Base-by-base conservation (phyloP, 2,888 invertebrate genomes). In the Athalia rosae region DNA sequence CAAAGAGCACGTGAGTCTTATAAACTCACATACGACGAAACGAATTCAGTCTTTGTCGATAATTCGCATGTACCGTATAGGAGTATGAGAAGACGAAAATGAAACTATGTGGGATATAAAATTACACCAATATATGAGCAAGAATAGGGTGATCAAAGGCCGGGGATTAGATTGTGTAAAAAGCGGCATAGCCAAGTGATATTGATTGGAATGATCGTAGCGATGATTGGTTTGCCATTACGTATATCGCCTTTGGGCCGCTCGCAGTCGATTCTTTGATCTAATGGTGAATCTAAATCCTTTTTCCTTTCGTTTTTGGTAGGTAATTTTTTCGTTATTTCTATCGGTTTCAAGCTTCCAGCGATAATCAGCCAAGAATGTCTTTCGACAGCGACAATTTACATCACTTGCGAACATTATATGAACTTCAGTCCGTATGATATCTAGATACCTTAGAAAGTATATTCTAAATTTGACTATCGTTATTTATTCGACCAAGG, bases 121-220 rank as follows among this genome's bases (percentile, higher is more conserved):
- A 15, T 48, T 8, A 66, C 9, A 15, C 15, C 4, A 4, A 15
- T n/a, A 45, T 45, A 15, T 15, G 15, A 66, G n/a, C 47, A 66
- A 45, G 67, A 4, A 67, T 67, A 53, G 28, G 11, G n/a, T 28
- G 8, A 67, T 11, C n/a, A 53, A 41, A 67, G 28, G 8, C 5
- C 9, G 53, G 53, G 41, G 67, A 7, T 28, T 50, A 13, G 28
- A 50, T 5, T 28, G 28, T 28, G 7, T 45, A 71, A 58, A 58
- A 71, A 71, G 71, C 71, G 45, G 71, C 71, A 71, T 71, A 56
- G 58, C 71, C 58, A 45, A 71, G n/a, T 28, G n/a, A 41, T n/a
- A 71, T 71, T 45, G 71, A 71, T 58, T 15, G 71, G 58, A 58
- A 71, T 71, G 43, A 58, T 58, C n/a, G 43, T 0, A 43, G 11